Percentiles rank a stretch among this genome's conserved stretches.
These are phyloP conservation scores for Ormyrus nitidulus DNA, from an alignment of 2,888 invertebrate genomes.

Conservation along the genomic window DNA sequence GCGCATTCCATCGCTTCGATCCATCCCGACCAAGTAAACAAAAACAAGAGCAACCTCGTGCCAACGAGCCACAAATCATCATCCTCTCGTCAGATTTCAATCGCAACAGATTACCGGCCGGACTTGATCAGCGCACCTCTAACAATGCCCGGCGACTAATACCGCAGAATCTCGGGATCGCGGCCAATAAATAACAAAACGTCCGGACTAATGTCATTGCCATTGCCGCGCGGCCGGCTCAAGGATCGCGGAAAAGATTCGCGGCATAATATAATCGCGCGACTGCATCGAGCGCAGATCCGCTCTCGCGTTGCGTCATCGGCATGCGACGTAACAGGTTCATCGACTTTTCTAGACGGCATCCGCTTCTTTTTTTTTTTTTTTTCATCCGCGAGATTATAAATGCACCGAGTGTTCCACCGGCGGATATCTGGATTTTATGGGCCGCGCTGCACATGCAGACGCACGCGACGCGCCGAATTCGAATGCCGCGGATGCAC, in stretches of 20 bases:
- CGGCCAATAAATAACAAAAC: constrained; percentile 40
- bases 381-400: too few species aligned
- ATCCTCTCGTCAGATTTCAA: not conserved
- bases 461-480: too few species aligned
- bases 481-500: too few species aligned
- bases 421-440: too few species aligned
- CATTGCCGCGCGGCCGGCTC: constrained; percentile 4
- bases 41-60: too few species aligned
- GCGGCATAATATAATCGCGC: not conserved
- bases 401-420: too few species aligned
- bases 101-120: not conserved
- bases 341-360: constrained; percentile 43
- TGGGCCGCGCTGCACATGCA: too few species aligned
- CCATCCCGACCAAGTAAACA: too few species aligned
- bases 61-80: constrained; percentile 12
- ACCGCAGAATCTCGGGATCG: not conserved
- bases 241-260: constrained; percentile 23
- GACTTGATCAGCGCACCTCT: not conserved
- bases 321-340: constrained; percentile 34
- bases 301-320: constrained; percentile 13
- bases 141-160: not conserved
- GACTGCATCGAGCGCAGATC: not conserved
- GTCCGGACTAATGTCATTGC: constrained; percentile 34
- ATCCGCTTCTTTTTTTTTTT: too few species aligned
- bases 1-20: too few species aligned